Percentiles rank a stretch among this genome's conserved stretches.
phyloP scores from a whole-genome alignment of 2,888 invertebrate species.

The Megamerina dolium region DNA sequence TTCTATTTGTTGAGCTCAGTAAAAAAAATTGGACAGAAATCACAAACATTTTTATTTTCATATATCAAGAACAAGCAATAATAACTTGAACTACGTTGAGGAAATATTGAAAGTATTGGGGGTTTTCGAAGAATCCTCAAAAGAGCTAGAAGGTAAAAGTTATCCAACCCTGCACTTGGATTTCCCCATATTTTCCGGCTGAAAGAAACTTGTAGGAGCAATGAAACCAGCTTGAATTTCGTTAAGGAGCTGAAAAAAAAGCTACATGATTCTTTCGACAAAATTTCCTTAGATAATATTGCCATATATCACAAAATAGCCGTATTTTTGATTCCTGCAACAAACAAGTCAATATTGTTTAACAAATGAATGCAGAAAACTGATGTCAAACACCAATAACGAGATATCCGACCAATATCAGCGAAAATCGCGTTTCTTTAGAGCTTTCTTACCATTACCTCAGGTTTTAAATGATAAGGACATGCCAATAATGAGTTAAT shows the following conservation, averaged over 20 bases:
- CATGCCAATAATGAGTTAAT: no score
- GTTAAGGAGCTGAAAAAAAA: background rate
- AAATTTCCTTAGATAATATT: background rate
- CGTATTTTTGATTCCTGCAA: slow-evolving; percentile 1
- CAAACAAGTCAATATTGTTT: slow-evolving; percentile 1
- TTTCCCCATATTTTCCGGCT: background rate
- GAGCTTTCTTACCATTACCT: no score
- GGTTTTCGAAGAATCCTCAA: slow-evolving; percentile 3
- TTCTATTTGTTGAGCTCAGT: background rate
- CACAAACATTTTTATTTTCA: no score
- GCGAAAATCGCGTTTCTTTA: no score
- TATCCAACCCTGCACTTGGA: slow-evolving; percentile 3
- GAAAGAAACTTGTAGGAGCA: background rate
- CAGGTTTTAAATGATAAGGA: no score
- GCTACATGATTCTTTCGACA: background rate
- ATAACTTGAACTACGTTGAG: slow-evolving; percentile 1
- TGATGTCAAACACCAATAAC: no score
- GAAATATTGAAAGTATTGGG: slow-evolving; percentile 1
- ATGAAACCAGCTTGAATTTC: background rate
- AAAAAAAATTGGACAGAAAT: no score
- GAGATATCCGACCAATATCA: no score
- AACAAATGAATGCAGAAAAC: no score
- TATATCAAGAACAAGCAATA: background rate
- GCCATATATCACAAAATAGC: background rate
- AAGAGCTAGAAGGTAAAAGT: background rate